Evolutionary conservation across 2,113 vertebrate species (phyloP).

Genomic region (Lepus americanus): DNA sequence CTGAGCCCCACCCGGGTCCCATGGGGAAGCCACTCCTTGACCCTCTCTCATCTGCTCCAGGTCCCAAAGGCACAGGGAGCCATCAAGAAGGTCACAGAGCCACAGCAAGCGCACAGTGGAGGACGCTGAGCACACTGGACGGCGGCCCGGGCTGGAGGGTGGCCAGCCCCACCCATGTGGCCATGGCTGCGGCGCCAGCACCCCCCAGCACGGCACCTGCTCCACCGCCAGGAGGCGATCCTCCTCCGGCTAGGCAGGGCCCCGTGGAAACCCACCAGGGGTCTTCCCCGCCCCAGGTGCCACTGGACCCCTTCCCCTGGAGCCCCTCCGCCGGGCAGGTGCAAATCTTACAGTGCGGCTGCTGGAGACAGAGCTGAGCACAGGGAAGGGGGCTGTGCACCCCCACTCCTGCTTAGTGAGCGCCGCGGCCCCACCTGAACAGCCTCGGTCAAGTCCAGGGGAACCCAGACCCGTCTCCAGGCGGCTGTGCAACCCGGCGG

Average conservation of each 20-base stretch:
- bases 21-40: rapidly evolving
- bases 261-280: not conserved
- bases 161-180: rapidly evolving
- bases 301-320: not conserved
- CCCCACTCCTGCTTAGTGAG: not conserved
- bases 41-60: not conserved
- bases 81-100: not conserved
- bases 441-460: not conserved
- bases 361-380: not conserved
- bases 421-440: conserved; percentile 15
- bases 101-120: not conserved
- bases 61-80: not conserved
- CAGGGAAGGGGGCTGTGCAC: not conserved
- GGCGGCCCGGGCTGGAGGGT: rapidly evolving
- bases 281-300: not conserved
- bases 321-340: not conserved
- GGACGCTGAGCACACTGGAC: too few relatives aligned
- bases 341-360: too few relatives aligned
- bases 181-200: rapidly evolving
- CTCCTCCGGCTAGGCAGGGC: not conserved
- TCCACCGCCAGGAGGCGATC: not conserved
- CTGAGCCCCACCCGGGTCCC: not conserved
- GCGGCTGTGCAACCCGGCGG: conserved; percentile 11
- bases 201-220: too few relatives aligned
- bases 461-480: not conserved